These are phyloP conservation scores for Rhinolophus sinicus DNA, from an alignment of 2,113 vertebrate genomes.

Conservation along the genomic window DNA sequence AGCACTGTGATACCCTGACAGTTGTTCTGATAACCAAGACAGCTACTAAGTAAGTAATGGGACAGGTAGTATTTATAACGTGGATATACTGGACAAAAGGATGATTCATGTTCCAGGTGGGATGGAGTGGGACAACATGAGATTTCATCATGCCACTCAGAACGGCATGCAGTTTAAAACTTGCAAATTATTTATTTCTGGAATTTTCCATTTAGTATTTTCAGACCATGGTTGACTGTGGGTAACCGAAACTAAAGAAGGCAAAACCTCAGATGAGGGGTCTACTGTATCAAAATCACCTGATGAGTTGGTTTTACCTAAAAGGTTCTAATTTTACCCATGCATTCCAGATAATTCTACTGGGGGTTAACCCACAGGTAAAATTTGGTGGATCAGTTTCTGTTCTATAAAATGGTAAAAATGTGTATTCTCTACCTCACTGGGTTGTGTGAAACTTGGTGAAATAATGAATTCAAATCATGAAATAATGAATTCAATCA, in stretches of 20 bases:
- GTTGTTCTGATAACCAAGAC: background rate
- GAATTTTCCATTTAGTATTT: background rate
- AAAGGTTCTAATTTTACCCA: background rate
- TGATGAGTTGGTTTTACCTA: background rate
- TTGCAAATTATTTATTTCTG: background rate
- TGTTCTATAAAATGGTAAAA: background rate
- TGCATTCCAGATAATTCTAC: background rate
- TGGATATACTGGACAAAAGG: background rate
- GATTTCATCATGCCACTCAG: background rate
- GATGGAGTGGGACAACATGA: background rate
- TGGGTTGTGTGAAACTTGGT: background rate
- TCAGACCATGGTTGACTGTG: background rate
- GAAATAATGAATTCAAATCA: constrained; percentile 24
- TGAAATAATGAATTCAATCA: background rate
- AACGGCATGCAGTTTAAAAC: background rate
- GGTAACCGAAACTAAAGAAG: background rate
- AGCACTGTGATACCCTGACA: background rate
- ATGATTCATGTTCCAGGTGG: background rate
- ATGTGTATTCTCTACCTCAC: background rate
- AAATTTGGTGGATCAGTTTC: background rate
- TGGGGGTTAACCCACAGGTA: background rate
- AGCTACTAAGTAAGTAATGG: background rate
- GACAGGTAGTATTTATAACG: background rate
- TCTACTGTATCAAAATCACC: background rate
- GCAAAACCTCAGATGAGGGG: background rate